Evolutionary conservation across 37 sponge, comb jelly and placozoan genomes (phyloP).

Genomic region (Geodia barretti): DNA sequence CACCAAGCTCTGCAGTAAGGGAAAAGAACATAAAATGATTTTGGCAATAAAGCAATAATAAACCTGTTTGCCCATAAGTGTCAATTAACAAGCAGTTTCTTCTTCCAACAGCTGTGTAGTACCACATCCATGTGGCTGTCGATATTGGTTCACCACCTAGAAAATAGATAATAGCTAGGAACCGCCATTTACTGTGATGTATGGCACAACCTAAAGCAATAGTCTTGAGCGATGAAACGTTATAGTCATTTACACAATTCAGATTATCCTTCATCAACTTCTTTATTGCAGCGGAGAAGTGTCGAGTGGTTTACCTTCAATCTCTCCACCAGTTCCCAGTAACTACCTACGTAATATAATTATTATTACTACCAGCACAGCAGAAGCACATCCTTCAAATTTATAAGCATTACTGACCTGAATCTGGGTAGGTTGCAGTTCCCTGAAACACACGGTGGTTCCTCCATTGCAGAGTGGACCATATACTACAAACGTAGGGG

Average conservation of each 20-base stretch:
- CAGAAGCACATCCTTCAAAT: background rate
- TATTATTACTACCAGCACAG: background rate
- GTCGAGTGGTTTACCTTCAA: constrained; percentile 80
- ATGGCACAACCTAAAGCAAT: constrained; percentile 69
- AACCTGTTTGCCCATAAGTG: background rate
- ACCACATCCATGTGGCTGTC: background rate
- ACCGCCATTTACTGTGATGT: no score
- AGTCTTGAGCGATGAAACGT: constrained; percentile 63
- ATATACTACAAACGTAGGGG: constrained; percentile 90
- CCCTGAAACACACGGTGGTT: constrained; percentile 89
- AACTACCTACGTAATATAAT: constrained; percentile 50
- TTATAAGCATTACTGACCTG: constrained; percentile 51
- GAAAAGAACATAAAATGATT: no score
- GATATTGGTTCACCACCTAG: background rate
- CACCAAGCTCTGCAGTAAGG: constrained; percentile 69
- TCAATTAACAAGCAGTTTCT: background rate
- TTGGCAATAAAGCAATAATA: no score
- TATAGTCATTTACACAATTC: constrained; percentile 69
- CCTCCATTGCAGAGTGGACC: constrained; percentile 92
- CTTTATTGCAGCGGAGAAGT: constrained; percentile 85
- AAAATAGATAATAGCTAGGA: no score
- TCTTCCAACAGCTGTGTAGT: background rate
- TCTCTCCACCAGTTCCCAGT: constrained; percentile 87
- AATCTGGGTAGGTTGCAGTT: constrained; percentile 82
- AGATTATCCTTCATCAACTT: constrained; percentile 78